Evolutionary conservation across 2,888 invertebrate genomes (phyloP).

Genomic region (Melanchra persicariae): DNA sequence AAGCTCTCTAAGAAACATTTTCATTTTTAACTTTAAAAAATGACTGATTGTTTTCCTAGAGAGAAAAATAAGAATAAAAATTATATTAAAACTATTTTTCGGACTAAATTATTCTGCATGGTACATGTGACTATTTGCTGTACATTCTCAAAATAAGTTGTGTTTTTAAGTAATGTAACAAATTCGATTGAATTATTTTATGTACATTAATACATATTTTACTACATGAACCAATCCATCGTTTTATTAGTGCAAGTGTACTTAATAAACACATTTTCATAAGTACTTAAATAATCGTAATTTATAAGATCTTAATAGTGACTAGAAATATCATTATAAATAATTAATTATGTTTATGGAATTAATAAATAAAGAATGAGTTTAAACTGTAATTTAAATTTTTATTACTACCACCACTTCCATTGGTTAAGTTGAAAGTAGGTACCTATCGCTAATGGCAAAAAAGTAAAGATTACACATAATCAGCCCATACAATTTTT

Average conservation of each 20-base stretch:
- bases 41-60: conserved; percentile 33
- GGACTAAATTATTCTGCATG: background rate
- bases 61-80: background rate
- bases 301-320: conserved; percentile 82
- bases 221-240: conserved; percentile 62
- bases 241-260: conserved; percentile 73
- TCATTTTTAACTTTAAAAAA: conserved; percentile 65
- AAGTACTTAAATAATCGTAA: conserved; percentile 81
- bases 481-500: no score
- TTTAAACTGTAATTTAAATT: conserved; percentile 66
- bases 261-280: conserved; percentile 75
- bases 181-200: conserved; percentile 49
- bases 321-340: conserved; percentile 81
- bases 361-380: conserved; percentile 85
- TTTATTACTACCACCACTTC: background rate
- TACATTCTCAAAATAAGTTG: background rate
- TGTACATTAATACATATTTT: conserved; percentile 53
- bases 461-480: no score
- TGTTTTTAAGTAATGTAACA: conserved; percentile 44
- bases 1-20: conserved; percentile 26
- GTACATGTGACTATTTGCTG: background rate
- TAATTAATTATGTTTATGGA: conserved; percentile 83
- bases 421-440: no score
- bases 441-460: no score
- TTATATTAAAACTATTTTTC: background rate